Percentiles rank a stretch among this genome's conserved stretches.
phyloP scores from a whole-genome alignment of 2,797 vertebrate genomes.

The Lithobates pipiens region DNA sequence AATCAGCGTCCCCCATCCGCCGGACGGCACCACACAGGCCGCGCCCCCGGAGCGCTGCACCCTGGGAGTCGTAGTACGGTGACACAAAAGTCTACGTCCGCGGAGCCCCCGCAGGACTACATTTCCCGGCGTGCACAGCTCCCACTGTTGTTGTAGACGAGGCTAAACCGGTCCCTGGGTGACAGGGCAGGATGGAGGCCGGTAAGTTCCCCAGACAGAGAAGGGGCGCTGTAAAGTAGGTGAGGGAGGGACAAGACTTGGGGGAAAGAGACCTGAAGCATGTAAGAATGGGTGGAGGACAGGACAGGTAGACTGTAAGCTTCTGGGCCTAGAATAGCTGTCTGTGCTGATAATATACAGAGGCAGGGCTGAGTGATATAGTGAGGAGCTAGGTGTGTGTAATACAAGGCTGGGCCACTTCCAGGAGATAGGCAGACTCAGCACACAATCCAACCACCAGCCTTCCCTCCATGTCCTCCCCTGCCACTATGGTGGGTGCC shows the following conservation, averaged over 20 bases:
- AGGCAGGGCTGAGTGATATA: neutral
- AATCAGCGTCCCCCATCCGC: conserved; percentile 10
- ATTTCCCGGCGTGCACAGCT: conserved; percentile 23
- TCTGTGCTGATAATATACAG: neutral
- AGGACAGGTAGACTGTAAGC: neutral
- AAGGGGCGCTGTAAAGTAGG: neutral
- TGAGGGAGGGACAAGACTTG: neutral
- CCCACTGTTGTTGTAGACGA: conserved; percentile 36
- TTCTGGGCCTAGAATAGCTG: neutral
- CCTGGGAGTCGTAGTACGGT: conserved; percentile 72
- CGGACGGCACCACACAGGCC: neutral
- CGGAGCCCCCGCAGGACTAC: neutral
- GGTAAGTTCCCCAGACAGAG: conserved; percentile 68
- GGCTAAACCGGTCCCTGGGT: conserved; percentile 64
- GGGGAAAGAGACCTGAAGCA: too few relatives aligned
- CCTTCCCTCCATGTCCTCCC: too few relatives aligned
- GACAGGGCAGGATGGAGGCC: conserved; percentile 85
- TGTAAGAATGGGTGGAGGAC: too few relatives aligned
- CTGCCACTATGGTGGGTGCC: too few relatives aligned
- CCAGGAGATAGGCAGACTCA: too few relatives aligned
- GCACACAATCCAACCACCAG: too few relatives aligned
- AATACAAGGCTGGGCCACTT: too few relatives aligned
- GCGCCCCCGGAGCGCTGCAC: neutral
- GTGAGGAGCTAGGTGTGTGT: too few relatives aligned
- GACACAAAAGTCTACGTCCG: accelerated